Evolutionary conservation across 2,888 invertebrate genomes (phyloP).

Genomic region (Plusia festucae): DNA sequence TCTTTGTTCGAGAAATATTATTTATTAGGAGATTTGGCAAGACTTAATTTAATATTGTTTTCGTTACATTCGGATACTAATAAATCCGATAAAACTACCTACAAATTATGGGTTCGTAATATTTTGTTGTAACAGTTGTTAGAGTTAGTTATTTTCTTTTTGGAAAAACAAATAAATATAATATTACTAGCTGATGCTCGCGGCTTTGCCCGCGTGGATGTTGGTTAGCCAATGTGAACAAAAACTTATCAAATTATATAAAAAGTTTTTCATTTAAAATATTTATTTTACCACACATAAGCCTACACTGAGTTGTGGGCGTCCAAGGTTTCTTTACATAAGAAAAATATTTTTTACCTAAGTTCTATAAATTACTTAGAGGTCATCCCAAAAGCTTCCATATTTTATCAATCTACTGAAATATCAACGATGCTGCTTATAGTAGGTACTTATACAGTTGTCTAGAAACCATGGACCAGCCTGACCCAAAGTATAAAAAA

Average conservation of each 20-base stretch:
- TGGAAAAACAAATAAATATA: neutral
- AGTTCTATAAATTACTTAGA: neutral
- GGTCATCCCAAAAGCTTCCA: neutral
- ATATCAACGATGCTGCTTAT: neutral
- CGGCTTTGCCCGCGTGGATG: no score
- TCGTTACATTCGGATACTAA: neutral
- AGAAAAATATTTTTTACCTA: neutral
- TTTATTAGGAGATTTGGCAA: neutral
- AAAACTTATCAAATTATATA: no score
- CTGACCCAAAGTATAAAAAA: no score
- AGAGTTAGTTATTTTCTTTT: neutral
- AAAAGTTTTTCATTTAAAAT: neutral
- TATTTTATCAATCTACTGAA: neutral
- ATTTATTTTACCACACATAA: neutral
- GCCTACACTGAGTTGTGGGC: neutral
- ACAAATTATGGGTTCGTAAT: neutral
- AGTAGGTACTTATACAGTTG: neutral
- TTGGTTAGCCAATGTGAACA: no score
- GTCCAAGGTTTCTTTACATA: neutral
- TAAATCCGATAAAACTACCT: neutral
- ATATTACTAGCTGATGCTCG: no score
- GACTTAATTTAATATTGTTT: neutral
- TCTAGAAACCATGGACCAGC: neutral
- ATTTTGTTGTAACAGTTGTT: neutral
- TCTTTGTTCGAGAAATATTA: constrained; percentile 2